Conservation (phyloP, 2,888 invertebrate species). For the Thecophora atra region DNA sequence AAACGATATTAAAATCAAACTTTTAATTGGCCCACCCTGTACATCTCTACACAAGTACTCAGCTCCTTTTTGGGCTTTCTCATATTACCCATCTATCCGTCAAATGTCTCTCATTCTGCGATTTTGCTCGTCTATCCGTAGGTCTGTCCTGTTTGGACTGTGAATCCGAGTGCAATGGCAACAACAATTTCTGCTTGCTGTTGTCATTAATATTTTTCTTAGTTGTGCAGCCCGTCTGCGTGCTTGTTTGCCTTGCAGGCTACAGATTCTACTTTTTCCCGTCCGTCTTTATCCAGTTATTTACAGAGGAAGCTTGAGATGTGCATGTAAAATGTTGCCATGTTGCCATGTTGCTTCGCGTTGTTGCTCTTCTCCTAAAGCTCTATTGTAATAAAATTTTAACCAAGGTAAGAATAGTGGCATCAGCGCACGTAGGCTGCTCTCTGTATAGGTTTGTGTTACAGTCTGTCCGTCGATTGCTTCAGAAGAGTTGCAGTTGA, state of each 20-base stretch:
- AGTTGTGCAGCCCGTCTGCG: slow-evolving; percentile 16
- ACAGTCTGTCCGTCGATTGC: slow-evolving; percentile 1
- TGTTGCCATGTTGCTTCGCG: slow-evolving; percentile 5
- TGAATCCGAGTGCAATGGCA: slow-evolving; percentile 13
- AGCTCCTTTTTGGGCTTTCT: no score
- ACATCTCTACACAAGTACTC: neutral
- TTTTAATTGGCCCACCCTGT: no score
- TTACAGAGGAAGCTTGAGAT: neutral
- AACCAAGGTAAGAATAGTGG: slow-evolving; percentile 20
- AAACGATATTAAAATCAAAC: no score
- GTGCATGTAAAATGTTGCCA: slow-evolving; percentile 18
- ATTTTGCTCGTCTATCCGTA: neutral
- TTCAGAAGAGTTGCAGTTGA: neutral
- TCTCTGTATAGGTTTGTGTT: neutral
- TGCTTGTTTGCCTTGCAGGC: neutral
- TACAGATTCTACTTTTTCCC: neutral
- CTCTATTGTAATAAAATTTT: slow-evolving; percentile 26
- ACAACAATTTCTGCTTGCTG: slow-evolving; percentile 23
- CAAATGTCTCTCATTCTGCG: neutral
- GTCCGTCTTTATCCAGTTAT: neutral
- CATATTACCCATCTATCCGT: neutral
- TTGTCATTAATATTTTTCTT: slow-evolving; percentile 1
- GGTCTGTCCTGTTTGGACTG: slow-evolving; percentile 1
- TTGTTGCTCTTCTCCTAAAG: no score
- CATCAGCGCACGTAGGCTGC: slow-evolving; percentile 17